Conservation (phyloP, 2,888 invertebrate genomes). For the Brachypterus glaber region DNA sequence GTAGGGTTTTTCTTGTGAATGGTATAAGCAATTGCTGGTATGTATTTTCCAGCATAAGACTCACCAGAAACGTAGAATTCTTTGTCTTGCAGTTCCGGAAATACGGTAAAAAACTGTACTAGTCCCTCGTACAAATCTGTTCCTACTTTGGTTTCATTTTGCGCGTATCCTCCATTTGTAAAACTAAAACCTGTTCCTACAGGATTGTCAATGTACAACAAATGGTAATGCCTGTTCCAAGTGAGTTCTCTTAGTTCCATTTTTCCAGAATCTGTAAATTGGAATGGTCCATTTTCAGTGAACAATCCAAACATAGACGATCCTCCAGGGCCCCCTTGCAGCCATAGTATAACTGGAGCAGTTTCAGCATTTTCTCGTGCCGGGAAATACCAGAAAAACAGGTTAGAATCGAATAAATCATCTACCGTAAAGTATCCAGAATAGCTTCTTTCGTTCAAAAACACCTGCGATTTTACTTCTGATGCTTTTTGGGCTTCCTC, state of each 20-base stretch:
- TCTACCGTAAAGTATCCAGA: constrained; percentile 74
- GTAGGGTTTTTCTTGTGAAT: constrained; percentile 53
- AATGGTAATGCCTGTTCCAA: constrained; percentile 66
- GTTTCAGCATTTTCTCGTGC: constrained; percentile 43
- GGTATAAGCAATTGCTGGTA: constrained; percentile 63
- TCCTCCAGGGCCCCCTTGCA: constrained; percentile 75
- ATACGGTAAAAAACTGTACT: constrained; percentile 70
- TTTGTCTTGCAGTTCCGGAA: constrained; percentile 58
- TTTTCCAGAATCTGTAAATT: constrained; percentile 37
- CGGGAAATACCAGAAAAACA: constrained; percentile 86
- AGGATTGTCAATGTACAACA: constrained; percentile 84
- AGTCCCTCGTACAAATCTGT: constrained; percentile 65
- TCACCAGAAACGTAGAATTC: constrained; percentile 82
- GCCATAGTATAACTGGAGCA: constrained; percentile 67
- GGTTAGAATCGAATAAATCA: constrained; percentile 59
- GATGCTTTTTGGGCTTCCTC: constrained; percentile 50
- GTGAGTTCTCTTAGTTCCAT: constrained; percentile 53
- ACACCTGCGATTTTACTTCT: constrained; percentile 44
- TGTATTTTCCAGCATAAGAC: constrained; percentile 73
- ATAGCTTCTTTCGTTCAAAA: constrained; percentile 53
- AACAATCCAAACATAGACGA: constrained; percentile 67
- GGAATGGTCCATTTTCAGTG: constrained; percentile 70
- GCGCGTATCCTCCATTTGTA: constrained; percentile 68
- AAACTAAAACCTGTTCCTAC: constrained; percentile 88
- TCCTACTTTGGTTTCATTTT: constrained; percentile 67